Base-by-base conservation (phyloP, 2,888 invertebrate genomes). In the Tupiocoris notatus region DNA sequence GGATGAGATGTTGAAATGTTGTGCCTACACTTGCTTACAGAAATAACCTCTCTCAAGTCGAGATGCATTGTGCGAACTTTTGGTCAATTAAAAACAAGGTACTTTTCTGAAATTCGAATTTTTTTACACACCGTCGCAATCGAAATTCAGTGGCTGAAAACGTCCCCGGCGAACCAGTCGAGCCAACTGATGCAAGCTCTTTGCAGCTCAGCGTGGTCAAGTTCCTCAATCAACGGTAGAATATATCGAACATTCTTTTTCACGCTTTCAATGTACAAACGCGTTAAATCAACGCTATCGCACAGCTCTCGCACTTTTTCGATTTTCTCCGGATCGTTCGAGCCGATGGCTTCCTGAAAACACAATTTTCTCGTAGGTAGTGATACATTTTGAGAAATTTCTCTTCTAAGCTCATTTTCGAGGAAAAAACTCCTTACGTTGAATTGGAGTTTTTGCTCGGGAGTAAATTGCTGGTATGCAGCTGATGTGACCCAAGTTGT, bases 401-500 rank as follows among this genome's bases (percentile, higher is more conserved):
- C n/a, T n/a, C n/a, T n/a, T n/a, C n/a, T n/a, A n/a, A n/a, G n/a
- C n/a, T n/a, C n/a, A n/a, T n/a, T n/a, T n/a, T n/a, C n/a, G n/a
- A n/a, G n/a, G n/a, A n/a, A n/a, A n/a, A n/a, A n/a, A n/a, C n/a
- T n/a, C n/a, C 58, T 68, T 23, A 77, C 77, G 56, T 58, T 65
- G 25, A 77, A 77, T 18, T 20, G 25, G 3, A 12, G 24, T 23
- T 56, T 54, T 57, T 77, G 75, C 6, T 21, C 23, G 6, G 65
- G 56, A 1, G 63, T 77, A 59, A 77, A 77, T 1, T 63, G 12
- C 22, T 75, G 68, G 25, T 63, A 23, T 3, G 77, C 77, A 2
- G 67, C 64, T 7, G 75, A 16, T 17, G 75, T 77, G 3, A 66
- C 77, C 77, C 77, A 77, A 16, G 77, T 77, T 7, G 67, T 75